Evolutionary conservation across 1,140 invertebrate species (phyloP), one percentile per base, ranked within the genome.

Genomic region (Cherax quadricarinatus): DNA sequence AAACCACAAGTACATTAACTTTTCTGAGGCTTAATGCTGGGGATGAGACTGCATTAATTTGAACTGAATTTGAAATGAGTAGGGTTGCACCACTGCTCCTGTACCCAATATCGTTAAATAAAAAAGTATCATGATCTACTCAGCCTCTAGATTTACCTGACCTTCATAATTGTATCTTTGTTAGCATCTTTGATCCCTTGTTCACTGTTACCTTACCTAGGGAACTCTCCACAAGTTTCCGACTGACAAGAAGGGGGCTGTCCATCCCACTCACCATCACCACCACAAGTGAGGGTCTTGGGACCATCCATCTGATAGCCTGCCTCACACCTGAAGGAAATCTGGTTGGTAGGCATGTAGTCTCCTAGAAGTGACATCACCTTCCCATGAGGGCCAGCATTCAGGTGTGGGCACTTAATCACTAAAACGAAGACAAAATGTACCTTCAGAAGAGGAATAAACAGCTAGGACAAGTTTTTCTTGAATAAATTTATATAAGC

Each of bases 291-390:
- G 53, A 95, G 94, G 24, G 95, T 93, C n/a, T 88, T 70, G 3
- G 89, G 84, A 0, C 95, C 95, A 24, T 94, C 93, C 48, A 96
- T 93, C 86, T 94, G 94, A 90, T 95, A 96, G 4, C 95, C 95
- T 53, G 93, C 92, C 89, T 95, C 94, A 94, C 95, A 96, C 4
- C 92, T 91, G 88, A 95, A 95, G 70, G 93, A 53, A 21, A 95
- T 89, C 85, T 88, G 70, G 82, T 93, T 86, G 18, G 89, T 88
- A 3, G 93, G 88, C 87, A 92, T 51, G 53, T 91, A 91, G 62
- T 87, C 79, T 6, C 51, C 60, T 16, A 89, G 86, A 80, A 12
- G 75, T n/a, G 92, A 49, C 0, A 75, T 73, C 0, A 93, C 81
- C 60, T 88, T 49, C 1, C 94, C 94, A 70, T 94, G 80, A 3